Conservation (phyloP, 2,888 invertebrate genomes). For the Myathropa florea region DNA sequence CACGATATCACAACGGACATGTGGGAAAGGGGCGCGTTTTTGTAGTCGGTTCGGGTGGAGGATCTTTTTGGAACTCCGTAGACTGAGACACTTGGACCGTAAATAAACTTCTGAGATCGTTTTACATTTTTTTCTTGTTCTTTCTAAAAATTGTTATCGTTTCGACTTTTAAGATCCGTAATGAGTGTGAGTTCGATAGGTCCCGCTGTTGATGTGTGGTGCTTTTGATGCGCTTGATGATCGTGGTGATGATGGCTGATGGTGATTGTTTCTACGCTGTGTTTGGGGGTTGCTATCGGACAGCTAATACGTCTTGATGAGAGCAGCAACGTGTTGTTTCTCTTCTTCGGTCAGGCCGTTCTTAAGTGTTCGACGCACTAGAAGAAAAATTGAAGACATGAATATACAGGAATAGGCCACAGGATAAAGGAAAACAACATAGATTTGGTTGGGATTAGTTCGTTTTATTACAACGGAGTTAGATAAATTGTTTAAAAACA, state of each 20-base stretch:
- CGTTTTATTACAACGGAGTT: not conserved
- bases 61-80: conserved; percentile 4
- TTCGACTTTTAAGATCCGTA: conserved; percentile 50
- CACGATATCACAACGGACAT: conserved; percentile 41
- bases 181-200: conserved; percentile 50
- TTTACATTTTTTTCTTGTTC: conserved; percentile 49
- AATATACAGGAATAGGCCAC: conserved; percentile 5
- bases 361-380: conserved; percentile 91
- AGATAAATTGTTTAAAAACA: not conserved
- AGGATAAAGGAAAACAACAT: conserved; percentile 38
- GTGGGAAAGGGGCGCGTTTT: conserved; percentile 8
- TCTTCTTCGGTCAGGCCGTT: conserved; percentile 91
- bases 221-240: conserved; percentile 73
- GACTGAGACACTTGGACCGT: conserved; percentile 43
- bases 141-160: conserved; percentile 42
- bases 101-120: conserved; percentile 65
- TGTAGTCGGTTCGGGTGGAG: not conserved
- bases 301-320: conserved; percentile 86
- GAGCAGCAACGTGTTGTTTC: conserved; percentile 88
- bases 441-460: not conserved
- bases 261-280: conserved; percentile 13
- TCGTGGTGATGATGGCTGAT: conserved; percentile 71
- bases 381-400: conserved; percentile 75
- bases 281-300: not conserved
- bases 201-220: conserved; percentile 70